A percentile compares a stretch with the other conserved stretches of the same genome.
Conservation (phyloP, 1,140 invertebrate species). For the Drosophila arawakana region DNA sequence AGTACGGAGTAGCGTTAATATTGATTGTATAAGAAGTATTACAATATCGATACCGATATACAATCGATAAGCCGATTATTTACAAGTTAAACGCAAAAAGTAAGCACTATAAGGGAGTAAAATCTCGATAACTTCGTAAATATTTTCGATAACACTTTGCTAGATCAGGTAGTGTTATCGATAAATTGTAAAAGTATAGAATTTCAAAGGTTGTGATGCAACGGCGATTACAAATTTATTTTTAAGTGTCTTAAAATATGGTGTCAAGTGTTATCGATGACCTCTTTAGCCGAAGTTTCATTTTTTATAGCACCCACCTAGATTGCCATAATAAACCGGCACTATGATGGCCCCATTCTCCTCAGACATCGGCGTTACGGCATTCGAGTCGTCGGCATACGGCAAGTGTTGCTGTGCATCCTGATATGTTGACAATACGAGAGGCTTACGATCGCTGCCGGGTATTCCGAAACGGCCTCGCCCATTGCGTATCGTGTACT, state of each 20-base stretch:
- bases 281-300: too few species aligned
- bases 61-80: background rate
- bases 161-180: too few species aligned
- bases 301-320: slow-evolving; percentile 85
- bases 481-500: slow-evolving; percentile 91
- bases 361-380: slow-evolving; percentile 98
- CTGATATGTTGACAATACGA: slow-evolving; percentile 96
- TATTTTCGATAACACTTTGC: too few species aligned
- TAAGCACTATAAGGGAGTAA: too few species aligned
- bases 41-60: background rate
- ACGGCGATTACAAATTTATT: too few species aligned
- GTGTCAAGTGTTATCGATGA: too few species aligned
- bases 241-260: too few species aligned
- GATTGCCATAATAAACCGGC: slow-evolving; percentile 93
- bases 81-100: too few species aligned
- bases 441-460: slow-evolving; percentile 94
- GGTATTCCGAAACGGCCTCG: slow-evolving; percentile 88
- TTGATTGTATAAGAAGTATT: background rate
- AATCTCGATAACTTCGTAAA: too few species aligned
- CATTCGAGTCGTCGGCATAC: slow-evolving; percentile 98
- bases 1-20: background rate
- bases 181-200: too few species aligned
- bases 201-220: too few species aligned
- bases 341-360: slow-evolving; percentile 98
- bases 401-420: slow-evolving; percentile 98